Evolutionary conservation across 2,113 vertebrate species (phyloP), one percentile per base, ranked within the genome.

Genomic region (Bombycilla garrulus): DNA sequence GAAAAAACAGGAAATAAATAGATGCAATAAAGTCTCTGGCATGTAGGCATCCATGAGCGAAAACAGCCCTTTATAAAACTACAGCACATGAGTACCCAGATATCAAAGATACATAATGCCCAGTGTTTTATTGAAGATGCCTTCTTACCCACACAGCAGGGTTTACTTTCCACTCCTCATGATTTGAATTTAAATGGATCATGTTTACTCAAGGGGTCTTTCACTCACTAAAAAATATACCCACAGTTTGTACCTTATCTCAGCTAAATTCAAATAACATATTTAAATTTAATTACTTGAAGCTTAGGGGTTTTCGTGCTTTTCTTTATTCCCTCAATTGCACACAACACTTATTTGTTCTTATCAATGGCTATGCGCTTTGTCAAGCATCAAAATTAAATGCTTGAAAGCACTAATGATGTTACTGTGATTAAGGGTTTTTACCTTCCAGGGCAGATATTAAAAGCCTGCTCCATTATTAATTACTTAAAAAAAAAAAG

Each of bases 381-480:
- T 98, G 95, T 96, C 96, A 97, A 97, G 96, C 94, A 97, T 97
- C 96, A 97, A 97, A 97, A 98, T 98, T 97, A 97, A 98, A 97
- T 96, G 98, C 97, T 97, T 97, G 87, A 90, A 95, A 97, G 95
- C 95, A 96, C 96, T 97, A 97, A 98, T 97, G 97, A 97, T 97
- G 97, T 95, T 96, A 97, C 95, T 97, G 94, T 98, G 97, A 98
- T 97, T 96, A 98, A 97, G 80, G 90, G 93, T 92, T 97, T 97
- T 98, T 97, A 96, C 88, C 80, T 45, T 97, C 81, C 72, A 95
- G 64, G 93, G 92, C 61, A 94, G 96, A 97, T 93, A 93, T 87
- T 96, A 95, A 97, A 96, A 97, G 90, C 86, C 80, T 90, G 71
- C 35, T 96, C 90, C 95, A 88, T 87, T 96, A 97, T 94, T 97